Evolutionary conservation across 2,888 invertebrate genomes (phyloP), one percentile per base, ranked within the genome.

Genomic region (Pterostichus niger): DNA sequence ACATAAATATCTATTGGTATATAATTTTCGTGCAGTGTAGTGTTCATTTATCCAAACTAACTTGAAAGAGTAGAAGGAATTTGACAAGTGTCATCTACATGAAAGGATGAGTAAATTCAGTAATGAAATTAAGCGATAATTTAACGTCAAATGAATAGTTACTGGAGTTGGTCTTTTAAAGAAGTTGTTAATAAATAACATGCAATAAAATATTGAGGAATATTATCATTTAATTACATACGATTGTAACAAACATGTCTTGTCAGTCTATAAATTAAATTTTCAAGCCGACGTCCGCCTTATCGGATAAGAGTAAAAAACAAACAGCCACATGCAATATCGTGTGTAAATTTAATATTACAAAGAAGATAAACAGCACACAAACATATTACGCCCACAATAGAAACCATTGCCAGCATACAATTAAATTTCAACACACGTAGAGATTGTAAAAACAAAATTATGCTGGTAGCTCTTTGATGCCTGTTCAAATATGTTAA

Each of bases 401-500:
- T 33, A 24, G 24, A 13, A 52, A 11, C 35, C 15, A 54, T 52
- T 54, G 56, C 56, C 76, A 76, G 76, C 76, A 76, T 76, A 56
- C 76, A 54, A 76, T 76, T 76, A 40, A 52, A 33, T 76, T 76
- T 56, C 76, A 54, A 33, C 35, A 56, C 76, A 76, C 54, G 76
- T 56, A 54, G 33, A 33, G 56, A 76, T 76, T 52, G 76, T 76
- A 46, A 76, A 76, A 76, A 56, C 52, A 9, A 54, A 76, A 31
- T 76, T 76, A 76, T 76, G 76, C 76, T 76, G 76, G 76, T 76
- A 56, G 52, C 46, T 17, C 44, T 71, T 44, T 71, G 68, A 40
- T 7, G 40, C 11, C 46, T 44, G 46, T 71, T 71, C 68, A 71
- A 46, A 71, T 71, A 71, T 17, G 68, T 71, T 71, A 71, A 71